Evolutionary conservation across 92 coral and sea anemone genomes (phyloP), one percentile per base, ranked within the genome.

Genomic region (Phenganax subtilis): DNA sequence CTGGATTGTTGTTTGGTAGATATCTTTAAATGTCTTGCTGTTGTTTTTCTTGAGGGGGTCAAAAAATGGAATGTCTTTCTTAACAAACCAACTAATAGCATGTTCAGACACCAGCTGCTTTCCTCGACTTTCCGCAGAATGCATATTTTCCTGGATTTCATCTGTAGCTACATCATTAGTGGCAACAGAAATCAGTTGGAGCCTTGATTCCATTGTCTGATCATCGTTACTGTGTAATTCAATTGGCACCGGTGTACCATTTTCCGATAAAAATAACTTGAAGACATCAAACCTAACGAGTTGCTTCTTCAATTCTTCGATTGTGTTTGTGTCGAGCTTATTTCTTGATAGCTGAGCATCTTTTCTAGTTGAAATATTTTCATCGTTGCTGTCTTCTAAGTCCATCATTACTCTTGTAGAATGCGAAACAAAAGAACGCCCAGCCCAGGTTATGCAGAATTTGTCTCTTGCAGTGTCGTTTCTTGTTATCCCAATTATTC

Each of bases 341-440:
- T n/a, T 75, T 75, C 66, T 55, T 54, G 77, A 72, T 72, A 20
- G 77, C 52, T 72, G 54, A 15, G 77, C 77, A 47, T 73, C 78
- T 54, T 73, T 73, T 56, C 78, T 73, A 10, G 78, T 73, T 3
- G 78, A 73, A 16, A 73, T 73, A 4, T 54, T 12, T 52, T 53
- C 78, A n/a, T 55, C 44, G 30, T 56, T 47, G 8, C 20, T 60
- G 15, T 71, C 17, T 73, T 53, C 78, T 20, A 73, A 10, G 2
- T 56, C 78, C 56, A 73, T 52, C 25, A 73, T 30, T 6, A 12
- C 15, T 56, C 78, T 73, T 6, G 78, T 73, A 25, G 78, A 73
- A 53, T 73, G 78, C 7, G 78, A 73, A 71, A 71, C 51, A 53
- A 31, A 71, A 71, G 75, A 71, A 6, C 75, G 55, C 16, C 31